A percentile compares a stretch with the other conserved stretches of the same genome.
These are phyloP conservation scores for Tetrax tetrax DNA, from an alignment of 2,113 vertebrate species.

Conservation along the genomic window DNA sequence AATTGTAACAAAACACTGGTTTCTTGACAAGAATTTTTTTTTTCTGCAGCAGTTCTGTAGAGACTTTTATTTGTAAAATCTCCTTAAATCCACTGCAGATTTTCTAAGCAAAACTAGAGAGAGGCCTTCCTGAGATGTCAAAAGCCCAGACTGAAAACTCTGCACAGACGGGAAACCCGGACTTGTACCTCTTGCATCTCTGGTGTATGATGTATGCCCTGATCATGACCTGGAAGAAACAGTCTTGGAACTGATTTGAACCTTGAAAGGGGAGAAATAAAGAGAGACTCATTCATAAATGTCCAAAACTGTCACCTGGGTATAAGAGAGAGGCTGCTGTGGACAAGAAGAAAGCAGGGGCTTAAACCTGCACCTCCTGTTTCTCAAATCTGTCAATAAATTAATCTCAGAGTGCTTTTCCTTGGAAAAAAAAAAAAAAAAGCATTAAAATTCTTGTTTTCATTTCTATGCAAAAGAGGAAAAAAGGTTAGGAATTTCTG, in stretches of 20 bases:
- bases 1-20: neutral
- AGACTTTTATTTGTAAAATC: neutral
- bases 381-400: neutral
- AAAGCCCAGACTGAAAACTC: neutral
- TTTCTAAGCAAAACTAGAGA: neutral
- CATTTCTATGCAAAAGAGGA: neutral
- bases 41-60: neutral
- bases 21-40: neutral
- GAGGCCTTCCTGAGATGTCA: neutral
- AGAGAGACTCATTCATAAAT: neutral
- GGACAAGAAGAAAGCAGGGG: neutral
- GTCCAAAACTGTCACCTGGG: neutral
- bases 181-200: neutral
- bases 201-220: rapidly evolving
- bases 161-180: neutral
- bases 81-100: neutral
- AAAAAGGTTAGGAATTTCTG: neutral
- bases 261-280: neutral
- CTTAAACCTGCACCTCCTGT: neutral
- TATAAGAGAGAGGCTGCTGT: neutral
- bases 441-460: neutral
- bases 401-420: neutral
- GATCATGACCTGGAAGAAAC: neutral
- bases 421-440: neutral
- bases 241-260: neutral